phyloP scores from a whole-genome alignment of 2,888 invertebrate species.

The Strigamia transsilvanica region DNA sequence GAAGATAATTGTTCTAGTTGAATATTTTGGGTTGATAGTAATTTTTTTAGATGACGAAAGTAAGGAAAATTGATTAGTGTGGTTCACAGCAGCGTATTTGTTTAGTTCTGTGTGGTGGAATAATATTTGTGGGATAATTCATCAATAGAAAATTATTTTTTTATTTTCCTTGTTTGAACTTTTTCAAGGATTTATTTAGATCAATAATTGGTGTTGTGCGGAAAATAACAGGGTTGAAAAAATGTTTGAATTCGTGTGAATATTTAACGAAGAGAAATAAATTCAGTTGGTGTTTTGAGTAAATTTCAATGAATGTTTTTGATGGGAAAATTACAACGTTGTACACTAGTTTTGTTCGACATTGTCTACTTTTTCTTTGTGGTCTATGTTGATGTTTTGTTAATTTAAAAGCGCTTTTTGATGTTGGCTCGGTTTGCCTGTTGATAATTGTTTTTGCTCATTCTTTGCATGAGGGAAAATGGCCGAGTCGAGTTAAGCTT shows the following conservation, averaged over 20 bases:
- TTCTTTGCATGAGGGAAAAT: constrained; percentile 47
- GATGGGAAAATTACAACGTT: background rate
- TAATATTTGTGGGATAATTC: background rate
- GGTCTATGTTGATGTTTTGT: constrained; percentile 16
- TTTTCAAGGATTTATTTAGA: constrained; percentile 16
- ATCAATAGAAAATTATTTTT: background rate
- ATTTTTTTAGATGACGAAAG: too few species aligned
- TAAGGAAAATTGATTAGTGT: background rate
- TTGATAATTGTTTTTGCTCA: constrained; percentile 48
- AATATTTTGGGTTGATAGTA: too few species aligned
- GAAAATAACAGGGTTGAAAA: background rate
- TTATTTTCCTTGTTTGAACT: background rate
- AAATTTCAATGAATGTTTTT: background rate
- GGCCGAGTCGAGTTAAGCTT: constrained; percentile 41
- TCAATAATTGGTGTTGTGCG: constrained; percentile 5
- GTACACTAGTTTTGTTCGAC: background rate
- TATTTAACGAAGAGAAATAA: constrained; percentile 3
- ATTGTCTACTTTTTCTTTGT: background rate
- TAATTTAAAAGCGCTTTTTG: constrained; percentile 5
- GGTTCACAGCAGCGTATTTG: background rate
- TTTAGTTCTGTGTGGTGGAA: background rate
- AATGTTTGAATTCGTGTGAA: background rate
- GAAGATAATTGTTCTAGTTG: background rate
- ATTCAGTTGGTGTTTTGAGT: background rate
- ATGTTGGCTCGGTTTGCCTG: constrained; percentile 22